Evolutionary conservation across 1,140 invertebrate genomes (phyloP).

Genomic region (Lysiphlebus fabarum): DNA sequence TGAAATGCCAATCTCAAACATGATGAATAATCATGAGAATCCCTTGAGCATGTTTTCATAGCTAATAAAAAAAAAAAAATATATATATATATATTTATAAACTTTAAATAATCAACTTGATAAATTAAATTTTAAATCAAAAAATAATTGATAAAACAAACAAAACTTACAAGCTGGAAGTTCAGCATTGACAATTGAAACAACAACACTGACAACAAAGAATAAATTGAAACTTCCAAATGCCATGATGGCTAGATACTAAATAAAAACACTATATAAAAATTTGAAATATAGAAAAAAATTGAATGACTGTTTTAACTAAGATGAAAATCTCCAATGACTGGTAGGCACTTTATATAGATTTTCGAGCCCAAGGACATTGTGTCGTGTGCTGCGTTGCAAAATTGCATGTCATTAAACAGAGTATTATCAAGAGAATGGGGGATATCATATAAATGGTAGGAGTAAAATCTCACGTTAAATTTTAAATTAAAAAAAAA

Average conservation of each 20-base stretch:
- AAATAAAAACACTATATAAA: conserved; percentile 17
- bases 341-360: conserved; percentile 50
- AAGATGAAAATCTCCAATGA: conserved; percentile 42
- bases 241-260: conserved; percentile 14
- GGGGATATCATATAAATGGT: too few species aligned
- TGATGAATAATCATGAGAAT: conserved; percentile 43
- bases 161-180: conserved; percentile 43
- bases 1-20: conserved; percentile 49
- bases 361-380: conserved; percentile 51
- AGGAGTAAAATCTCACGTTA: neutral
- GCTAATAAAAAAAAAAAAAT: conserved; percentile 30
- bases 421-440: conserved; percentile 1
- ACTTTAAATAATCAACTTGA: conserved; percentile 1
- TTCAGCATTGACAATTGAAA: conserved; percentile 28
- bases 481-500: too few species aligned
- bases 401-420: conserved; percentile 55
- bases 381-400: conserved; percentile 41
- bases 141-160: conserved; percentile 10
- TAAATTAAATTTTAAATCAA: neutral
- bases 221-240: conserved; percentile 2
- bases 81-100: neutral
- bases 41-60: conserved; percentile 44
- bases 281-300: conserved; percentile 27
- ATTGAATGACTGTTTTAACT: conserved; percentile 35
- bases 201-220: conserved; percentile 23